Evolutionary conservation across 2,113 vertebrate genomes (phyloP).

Genomic region (Arvicanthis niloticus): DNA sequence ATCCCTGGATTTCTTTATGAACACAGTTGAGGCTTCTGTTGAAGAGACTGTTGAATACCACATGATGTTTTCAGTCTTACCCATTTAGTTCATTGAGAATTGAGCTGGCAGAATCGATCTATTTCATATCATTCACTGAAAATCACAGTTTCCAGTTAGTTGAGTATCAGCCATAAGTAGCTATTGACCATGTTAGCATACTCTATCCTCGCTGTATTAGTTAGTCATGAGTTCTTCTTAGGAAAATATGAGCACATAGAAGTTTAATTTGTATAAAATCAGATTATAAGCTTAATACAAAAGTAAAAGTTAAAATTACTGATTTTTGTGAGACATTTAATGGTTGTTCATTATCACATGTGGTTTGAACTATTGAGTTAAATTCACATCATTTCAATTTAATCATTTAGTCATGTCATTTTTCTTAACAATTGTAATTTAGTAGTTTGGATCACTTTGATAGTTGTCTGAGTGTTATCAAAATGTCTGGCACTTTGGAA

Average conservation of each 20-base stretch:
- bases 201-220: background rate
- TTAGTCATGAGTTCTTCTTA: background rate
- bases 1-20: conserved; percentile 56
- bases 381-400: background rate
- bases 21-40: background rate
- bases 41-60: conserved; percentile 36
- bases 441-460: background rate
- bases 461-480: background rate
- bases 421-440: conserved; percentile 15
- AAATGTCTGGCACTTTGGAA: background rate
- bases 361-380: background rate
- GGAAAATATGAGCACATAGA: background rate
- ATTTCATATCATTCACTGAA: conserved; percentile 23
- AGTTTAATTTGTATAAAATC: background rate
- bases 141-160: background rate
- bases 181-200: background rate
- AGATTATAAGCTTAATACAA: background rate
- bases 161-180: background rate
- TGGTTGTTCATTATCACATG: background rate
- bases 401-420: background rate
- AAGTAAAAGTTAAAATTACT: background rate
- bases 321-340: background rate
- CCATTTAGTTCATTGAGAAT: conserved; percentile 20
- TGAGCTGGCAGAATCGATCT: background rate
- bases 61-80: conserved; percentile 21